Base-by-base conservation (phyloP, 2,113 vertebrate species). In the Bettongia penicillata region DNA sequence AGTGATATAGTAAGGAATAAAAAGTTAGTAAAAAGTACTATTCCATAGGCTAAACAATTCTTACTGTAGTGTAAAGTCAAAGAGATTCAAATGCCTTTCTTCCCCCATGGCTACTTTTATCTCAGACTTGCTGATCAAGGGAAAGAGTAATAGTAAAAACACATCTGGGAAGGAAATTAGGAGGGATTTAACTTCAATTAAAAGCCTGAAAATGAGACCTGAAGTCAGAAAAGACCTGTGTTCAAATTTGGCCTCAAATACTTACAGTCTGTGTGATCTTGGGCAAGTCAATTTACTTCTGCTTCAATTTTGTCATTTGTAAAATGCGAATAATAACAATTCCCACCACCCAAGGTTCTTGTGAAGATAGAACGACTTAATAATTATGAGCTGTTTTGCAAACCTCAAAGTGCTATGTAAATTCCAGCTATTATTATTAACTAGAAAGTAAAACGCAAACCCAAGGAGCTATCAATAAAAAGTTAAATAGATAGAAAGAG, bases 401-500 rank as follows among this genome's bases (percentile, higher is more conserved):
- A 43, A 84, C 37, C 14, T 84, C 22, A 43, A n/a, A n/a, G 37
- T 68, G 31, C 7, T n/a, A 16, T 16, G n/a, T 68, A 68, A 84
- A 84, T 84, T 37, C 68, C 22, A 22, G 37, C 16, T 84, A 43
- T 84, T 84, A 37, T 68, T 68, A n/a, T 19, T 77, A 84, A 84
- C 68, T 43, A 84, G n/a, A 43, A 43, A 84, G 19, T 84, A 43
- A 43, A 19, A 84, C 22, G 5, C 68, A 84, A 84, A 16, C n/a
- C n/a, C 68, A 43, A 84, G n/a, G 68, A n/a, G 19, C n/a, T 84
- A 84, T 43, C n/a, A 84, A 8, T 19, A 43, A 43, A 8, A 84
- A 84, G 19, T 8, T 51, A 91, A 97, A 91, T 19, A 89, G 0
- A 26, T 47, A 95, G 3, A 53, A 93, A 47, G 94, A 95, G 91